These are phyloP conservation scores for Rhagonycha lutea DNA, from an alignment of 2,888 invertebrate genomes.

Conservation along the genomic window DNA sequence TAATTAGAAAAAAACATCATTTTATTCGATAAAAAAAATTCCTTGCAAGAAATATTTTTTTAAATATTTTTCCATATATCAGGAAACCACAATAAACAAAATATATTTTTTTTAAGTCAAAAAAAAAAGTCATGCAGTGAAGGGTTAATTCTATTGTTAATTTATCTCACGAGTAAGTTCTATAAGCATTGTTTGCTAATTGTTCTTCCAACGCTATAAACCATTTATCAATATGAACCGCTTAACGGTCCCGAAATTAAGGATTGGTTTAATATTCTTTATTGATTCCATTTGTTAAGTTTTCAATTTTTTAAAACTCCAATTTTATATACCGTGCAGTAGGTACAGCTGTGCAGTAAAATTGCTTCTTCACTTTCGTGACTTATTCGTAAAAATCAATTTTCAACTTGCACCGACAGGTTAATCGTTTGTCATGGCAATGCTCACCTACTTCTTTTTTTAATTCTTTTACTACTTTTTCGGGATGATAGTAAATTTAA, in stretches of 20 bases:
- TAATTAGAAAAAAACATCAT: too few species aligned
- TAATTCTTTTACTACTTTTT: not conserved
- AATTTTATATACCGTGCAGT: not conserved
- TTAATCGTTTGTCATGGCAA: not conserved
- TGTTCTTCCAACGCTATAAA: conserved; percentile 22
- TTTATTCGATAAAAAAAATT: too few species aligned
- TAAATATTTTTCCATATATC: too few species aligned
- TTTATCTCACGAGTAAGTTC: conserved; percentile 14
- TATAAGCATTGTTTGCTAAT: conserved; percentile 25
- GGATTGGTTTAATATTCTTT: conserved; percentile 11
- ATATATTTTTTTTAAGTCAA: too few species aligned
- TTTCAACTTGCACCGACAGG: not conserved
- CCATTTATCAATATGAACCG: conserved; percentile 23
- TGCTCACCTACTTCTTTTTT: not conserved
- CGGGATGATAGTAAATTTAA: not conserved
- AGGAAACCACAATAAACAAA: too few species aligned
- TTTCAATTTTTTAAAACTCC: not conserved
- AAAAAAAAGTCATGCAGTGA: too few species aligned
- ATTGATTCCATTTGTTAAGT: not conserved
- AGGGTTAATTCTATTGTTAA: conserved; percentile 25
- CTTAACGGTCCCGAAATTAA: conserved; percentile 18
- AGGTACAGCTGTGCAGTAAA: not conserved
- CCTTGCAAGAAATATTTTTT: too few species aligned
- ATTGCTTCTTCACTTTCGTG: not conserved
- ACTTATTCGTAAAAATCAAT: not conserved